Percentiles rank a stretch among this genome's conserved stretches.
phyloP scores from a whole-genome alignment of 1,140 invertebrate species.

The Saccostrea glomerata region DNA sequence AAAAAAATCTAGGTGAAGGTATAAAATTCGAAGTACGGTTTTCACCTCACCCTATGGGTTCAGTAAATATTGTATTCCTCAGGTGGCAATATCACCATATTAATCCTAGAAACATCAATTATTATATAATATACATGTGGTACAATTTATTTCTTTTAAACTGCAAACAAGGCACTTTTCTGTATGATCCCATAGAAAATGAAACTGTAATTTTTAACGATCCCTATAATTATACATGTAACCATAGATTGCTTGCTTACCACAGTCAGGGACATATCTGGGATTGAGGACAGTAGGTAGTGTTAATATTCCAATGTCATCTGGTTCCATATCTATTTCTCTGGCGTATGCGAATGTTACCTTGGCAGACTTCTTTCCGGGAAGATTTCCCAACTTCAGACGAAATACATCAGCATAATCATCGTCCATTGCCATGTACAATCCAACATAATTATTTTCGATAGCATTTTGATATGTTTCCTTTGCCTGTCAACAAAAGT shows the following conservation, averaged over 20 bases:
- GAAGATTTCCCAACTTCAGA: conserved; percentile 64
- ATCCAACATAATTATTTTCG: conserved; percentile 82
- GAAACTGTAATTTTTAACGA: too few relatives aligned
- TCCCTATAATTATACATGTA: too few relatives aligned
- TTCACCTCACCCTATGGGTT: too few relatives aligned
- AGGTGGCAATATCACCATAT: too few relatives aligned
- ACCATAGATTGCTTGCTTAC: not conserved
- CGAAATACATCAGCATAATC: conserved; percentile 60
- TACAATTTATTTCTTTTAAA: too few relatives aligned
- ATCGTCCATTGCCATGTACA: conserved; percentile 58
- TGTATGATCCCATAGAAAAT: too few relatives aligned
- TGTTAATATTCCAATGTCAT: conserved; percentile 60
- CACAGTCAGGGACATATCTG: conserved; percentile 47
- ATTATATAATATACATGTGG: too few relatives aligned
- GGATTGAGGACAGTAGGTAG: conserved; percentile 66
- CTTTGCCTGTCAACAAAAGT: conserved; percentile 79
- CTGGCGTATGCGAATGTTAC: conserved; percentile 58
- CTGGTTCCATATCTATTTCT: conserved; percentile 56
- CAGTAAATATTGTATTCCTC: too few relatives aligned
- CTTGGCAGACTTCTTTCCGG: conserved; percentile 52
- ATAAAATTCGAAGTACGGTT: too few relatives aligned
- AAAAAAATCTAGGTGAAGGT: too few relatives aligned
- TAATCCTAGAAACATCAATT: too few relatives aligned
- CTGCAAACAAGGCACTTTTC: too few relatives aligned
- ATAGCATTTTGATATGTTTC: conserved; percentile 84